phyloP scores from a whole-genome alignment of 2,888 invertebrate genomes.

The Apamea anceps region DNA sequence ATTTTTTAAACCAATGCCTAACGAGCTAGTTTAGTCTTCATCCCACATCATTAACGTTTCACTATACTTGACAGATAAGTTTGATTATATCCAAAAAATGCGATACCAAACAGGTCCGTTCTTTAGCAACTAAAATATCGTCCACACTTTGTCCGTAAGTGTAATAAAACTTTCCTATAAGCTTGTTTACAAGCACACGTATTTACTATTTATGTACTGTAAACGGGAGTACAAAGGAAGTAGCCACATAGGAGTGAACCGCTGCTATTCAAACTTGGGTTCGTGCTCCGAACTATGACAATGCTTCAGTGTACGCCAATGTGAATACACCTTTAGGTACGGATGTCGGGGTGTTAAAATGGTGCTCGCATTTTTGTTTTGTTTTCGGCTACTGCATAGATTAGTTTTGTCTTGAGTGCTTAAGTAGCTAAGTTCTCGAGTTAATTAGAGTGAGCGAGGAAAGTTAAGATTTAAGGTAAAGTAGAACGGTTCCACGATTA shows the following conservation, averaged over 20 bases:
- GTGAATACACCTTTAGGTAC: slow-evolving; percentile 85
- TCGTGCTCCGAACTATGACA: slow-evolving; percentile 85
- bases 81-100: slow-evolving; percentile 24
- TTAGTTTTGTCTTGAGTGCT: slow-evolving; percentile 23
- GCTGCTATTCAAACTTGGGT: slow-evolving; percentile 80
- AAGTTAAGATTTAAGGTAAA: slow-evolving; percentile 23
- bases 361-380: slow-evolving; percentile 56
- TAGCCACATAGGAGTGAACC: slow-evolving; percentile 79
- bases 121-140: slow-evolving; percentile 61
- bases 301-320: slow-evolving; percentile 83
- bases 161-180: slow-evolving; percentile 82
- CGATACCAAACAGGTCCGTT: slow-evolving; percentile 20
- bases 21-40: background rate
- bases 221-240: slow-evolving; percentile 82
- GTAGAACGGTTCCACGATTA: slow-evolving; percentile 19
- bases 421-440: slow-evolving; percentile 16
- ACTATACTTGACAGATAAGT: background rate
- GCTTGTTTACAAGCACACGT: slow-evolving; percentile 81
- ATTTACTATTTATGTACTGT: slow-evolving; percentile 85
- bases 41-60: background rate
- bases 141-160: slow-evolving; percentile 62
- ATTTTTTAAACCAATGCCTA: background rate
- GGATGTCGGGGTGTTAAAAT: slow-evolving; percentile 75
- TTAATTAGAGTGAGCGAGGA: slow-evolving; percentile 25
- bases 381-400: slow-evolving; percentile 17